Base-by-base conservation (phyloP, 2,797 vertebrate genomes). In the Enteromius argenteus region DNA sequence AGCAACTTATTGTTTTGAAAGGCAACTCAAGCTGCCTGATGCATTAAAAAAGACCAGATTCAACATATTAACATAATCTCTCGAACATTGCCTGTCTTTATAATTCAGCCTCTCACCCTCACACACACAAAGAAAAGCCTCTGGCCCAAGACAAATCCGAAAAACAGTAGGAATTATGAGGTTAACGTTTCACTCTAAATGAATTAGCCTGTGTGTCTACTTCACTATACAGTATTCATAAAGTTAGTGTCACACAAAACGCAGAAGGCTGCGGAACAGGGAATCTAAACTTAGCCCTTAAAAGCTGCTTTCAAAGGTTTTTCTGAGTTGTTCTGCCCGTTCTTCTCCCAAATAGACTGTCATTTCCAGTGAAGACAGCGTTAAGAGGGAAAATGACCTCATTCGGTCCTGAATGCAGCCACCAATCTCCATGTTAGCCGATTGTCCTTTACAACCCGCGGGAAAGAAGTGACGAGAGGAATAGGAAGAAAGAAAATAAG, bases 221-320 rank as follows among this genome's bases (percentile, higher is more conserved):
- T 51, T 72, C 42, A 77, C 72, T 79, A 84, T 89, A 80, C 84
- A 89, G 86, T 89, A 89, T 89, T 87, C 83, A 89, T 87, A 49
- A 75, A 77, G 81, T 80, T 74, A 60, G 74, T 39, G 80, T 78
- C 23, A 19, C 79, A 84, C 78, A 72, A 76, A 87, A 84, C 44
- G 80, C 64, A 79, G 44, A 84, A 86, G 62, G 53, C 79, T 6
- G 13, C 1, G 3, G 64, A 84, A 84, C 30, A 80, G 72, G 37
- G 58, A 80, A 67, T 60, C 74, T 85, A 81, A 82, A 82, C 86
- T 79, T 78, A 79, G 74, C 75, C 71, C 44, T 77, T 84, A 82
- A 87, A 87, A 87, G 81, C 84, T 32, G 78, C 81, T 82, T 86
- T 89, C 84, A 77, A 80, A 62, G 78, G 72, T 81, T 84, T 80